Conservation (phyloP, 2,888 invertebrate genomes). For the Cheilosia vulpina region DNA sequence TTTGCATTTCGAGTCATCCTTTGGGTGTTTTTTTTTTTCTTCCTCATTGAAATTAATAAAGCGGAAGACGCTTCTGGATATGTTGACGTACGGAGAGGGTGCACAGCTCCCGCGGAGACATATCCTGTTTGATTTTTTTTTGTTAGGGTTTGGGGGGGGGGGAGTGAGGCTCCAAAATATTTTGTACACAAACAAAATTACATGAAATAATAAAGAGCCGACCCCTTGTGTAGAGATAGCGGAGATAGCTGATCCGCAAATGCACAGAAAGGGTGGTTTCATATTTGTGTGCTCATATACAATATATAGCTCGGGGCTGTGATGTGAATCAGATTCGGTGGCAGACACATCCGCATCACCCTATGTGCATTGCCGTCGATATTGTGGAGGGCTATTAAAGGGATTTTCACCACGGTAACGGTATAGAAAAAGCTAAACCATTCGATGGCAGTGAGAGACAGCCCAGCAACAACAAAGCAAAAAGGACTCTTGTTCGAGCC, state of each 20-base stretch:
- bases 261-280: slow-evolving; percentile 49
- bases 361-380: slow-evolving; percentile 49
- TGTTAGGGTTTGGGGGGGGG: too few species aligned
- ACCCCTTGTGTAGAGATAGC: slow-evolving; percentile 40
- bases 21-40: slow-evolving; percentile 35
- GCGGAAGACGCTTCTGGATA: slow-evolving; percentile 69
- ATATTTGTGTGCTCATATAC: slow-evolving; percentile 43
- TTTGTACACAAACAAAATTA: slow-evolving; percentile 73
- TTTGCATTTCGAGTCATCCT: slow-evolving; percentile 74
- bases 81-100: slow-evolving; percentile 24
- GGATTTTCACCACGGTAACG: slow-evolving; percentile 76
- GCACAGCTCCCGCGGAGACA: slow-evolving; percentile 42
- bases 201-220: slow-evolving; percentile 68
- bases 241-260: slow-evolving; percentile 49
- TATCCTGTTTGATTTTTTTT: slow-evolving; percentile 8
- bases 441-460: slow-evolving; percentile 36
- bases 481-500: slow-evolving; percentile 48
- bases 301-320: slow-evolving; percentile 20
- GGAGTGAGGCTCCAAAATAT: slow-evolving; percentile 51
- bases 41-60: slow-evolving; percentile 80
- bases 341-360: slow-evolving; percentile 60
- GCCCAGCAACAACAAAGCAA: slow-evolving; percentile 25
- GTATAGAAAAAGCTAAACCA: slow-evolving; percentile 50
- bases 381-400: slow-evolving; percentile 66
- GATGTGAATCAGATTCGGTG: slow-evolving; percentile 52